A percentile compares a stretch with the other conserved stretches of the same genome.
Evolutionary conservation across 2,797 vertebrate species (phyloP).

Genomic region (Poeciliopsis infans): DNA sequence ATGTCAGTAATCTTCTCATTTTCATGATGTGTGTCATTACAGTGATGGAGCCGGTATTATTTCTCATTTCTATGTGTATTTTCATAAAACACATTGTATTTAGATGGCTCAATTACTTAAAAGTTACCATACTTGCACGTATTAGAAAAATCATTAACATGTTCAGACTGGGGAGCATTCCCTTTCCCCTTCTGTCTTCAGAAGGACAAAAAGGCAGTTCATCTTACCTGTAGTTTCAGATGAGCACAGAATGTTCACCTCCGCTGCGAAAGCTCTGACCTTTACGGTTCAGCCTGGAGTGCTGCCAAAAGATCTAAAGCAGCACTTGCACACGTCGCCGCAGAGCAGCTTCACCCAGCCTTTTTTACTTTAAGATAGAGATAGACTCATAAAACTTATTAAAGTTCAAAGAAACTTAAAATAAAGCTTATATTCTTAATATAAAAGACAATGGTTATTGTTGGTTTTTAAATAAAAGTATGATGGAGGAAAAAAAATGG

Average conservation of each 20-base stretch:
- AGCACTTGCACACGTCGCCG: neutral
- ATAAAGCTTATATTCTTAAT: constrained; percentile 1
- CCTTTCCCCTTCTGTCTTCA: neutral
- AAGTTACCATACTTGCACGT: neutral
- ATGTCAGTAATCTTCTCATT: neutral
- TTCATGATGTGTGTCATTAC: neutral
- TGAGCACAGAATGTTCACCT: constrained; percentile 8
- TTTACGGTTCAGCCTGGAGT: constrained; percentile 11
- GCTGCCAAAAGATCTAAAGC: constrained; percentile 15
- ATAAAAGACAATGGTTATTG: neutral
- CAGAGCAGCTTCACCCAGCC: constrained; percentile 6
- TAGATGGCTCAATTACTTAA: neutral
- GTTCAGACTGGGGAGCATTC: neutral
- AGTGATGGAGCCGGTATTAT: neutral
- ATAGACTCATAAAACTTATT: neutral
- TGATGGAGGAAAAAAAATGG: neutral
- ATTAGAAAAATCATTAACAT: neutral
- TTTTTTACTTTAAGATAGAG: neutral
- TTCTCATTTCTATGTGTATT: neutral
- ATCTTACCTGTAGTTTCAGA: constrained; percentile 2
- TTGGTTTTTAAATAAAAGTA: neutral
- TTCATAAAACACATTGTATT: neutral
- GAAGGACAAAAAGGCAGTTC: neutral
- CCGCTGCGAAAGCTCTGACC: constrained; percentile 22
- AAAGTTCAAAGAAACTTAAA: constrained; percentile 1